Evolutionary conservation across 1,140 invertebrate genomes (phyloP).

Genomic region (Caenorhabditis latens): DNA sequence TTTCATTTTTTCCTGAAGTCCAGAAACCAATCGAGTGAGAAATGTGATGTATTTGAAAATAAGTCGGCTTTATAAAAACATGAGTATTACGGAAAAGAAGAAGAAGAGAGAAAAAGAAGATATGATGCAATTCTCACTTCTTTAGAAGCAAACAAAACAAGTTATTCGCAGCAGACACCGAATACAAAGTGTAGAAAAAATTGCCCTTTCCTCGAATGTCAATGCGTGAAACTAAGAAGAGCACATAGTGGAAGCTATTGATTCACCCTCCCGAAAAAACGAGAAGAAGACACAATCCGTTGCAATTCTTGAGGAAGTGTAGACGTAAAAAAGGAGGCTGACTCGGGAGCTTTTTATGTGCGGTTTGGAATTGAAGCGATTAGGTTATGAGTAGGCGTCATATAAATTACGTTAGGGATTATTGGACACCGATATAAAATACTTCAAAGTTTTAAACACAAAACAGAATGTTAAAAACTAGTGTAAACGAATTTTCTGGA

Average conservation of each 20-base stretch:
- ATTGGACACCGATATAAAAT: too few relatives aligned
- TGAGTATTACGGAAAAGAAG: background rate
- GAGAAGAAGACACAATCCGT: background rate
- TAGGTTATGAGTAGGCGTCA: background rate
- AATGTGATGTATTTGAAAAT: background rate
- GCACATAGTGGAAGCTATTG: conserved; percentile 18
- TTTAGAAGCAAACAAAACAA: conserved; percentile 25
- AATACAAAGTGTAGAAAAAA: conserved; percentile 3
- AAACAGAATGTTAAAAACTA: too few relatives aligned
- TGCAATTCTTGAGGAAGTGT: background rate
- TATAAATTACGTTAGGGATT: too few relatives aligned
- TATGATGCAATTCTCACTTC: conserved; percentile 46
- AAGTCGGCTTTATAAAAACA: background rate
- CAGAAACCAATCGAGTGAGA: background rate
- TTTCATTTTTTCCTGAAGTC: background rate
- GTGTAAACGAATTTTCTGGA: too few relatives aligned
- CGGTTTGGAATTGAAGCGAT: background rate
- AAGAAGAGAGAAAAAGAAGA: background rate
- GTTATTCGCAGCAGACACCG: background rate
- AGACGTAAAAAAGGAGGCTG: background rate
- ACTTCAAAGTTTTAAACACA: too few relatives aligned
- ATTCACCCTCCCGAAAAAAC: background rate
- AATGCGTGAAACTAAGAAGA: conserved; percentile 15
- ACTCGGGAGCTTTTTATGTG: background rate
- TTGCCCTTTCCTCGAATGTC: background rate